phyloP scores from a whole-genome alignment of 1,140 invertebrate species.

The Phortica variegata region DNA sequence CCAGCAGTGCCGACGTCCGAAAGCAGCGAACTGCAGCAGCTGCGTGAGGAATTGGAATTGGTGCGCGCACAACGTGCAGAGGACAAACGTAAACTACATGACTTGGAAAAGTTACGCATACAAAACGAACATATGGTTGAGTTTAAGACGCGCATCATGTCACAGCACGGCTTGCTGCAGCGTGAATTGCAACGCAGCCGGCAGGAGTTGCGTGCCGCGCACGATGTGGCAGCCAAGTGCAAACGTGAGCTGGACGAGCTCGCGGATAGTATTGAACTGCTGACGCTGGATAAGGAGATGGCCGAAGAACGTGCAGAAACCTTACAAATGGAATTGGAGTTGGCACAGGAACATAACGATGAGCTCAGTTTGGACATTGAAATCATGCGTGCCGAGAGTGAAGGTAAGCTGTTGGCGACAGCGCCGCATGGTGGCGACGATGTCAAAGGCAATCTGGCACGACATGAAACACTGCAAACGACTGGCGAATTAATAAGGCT shows the following conservation, averaged over 20 bases:
- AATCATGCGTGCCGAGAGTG: constrained; percentile 85
- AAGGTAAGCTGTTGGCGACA: constrained; percentile 31
- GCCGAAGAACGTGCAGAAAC: constrained; percentile 95
- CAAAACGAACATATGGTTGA: constrained; percentile 88
- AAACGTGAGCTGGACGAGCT: constrained; percentile 90
- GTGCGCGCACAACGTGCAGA: constrained; percentile 80
- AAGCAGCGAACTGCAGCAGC: constrained; percentile 69
- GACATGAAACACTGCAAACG: constrained; percentile 53
- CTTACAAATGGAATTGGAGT: constrained; percentile 85
- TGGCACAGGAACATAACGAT: constrained; percentile 83
- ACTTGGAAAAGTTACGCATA: constrained; percentile 81
- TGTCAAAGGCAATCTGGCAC: constrained; percentile 27
- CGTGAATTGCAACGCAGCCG: constrained; percentile 81
- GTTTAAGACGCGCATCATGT: constrained; percentile 91
- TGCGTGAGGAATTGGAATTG: constrained; percentile 90
- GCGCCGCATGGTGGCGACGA: constrained; percentile 25
- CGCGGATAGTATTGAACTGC: constrained; percentile 91
- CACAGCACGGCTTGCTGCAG: constrained; percentile 85
- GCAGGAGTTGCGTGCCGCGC: constrained; percentile 81
- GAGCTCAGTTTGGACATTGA: constrained; percentile 90
- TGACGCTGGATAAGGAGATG: constrained; percentile 98
- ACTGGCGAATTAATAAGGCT: constrained; percentile 87
- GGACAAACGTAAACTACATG: constrained; percentile 84
- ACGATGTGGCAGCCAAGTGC: constrained; percentile 75
- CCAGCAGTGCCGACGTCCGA: constrained; percentile 63